Base-by-base conservation (phyloP, 30 jellyfish, hydroid and myxozoan species). In the Turritopsis dohrnii region DNA sequence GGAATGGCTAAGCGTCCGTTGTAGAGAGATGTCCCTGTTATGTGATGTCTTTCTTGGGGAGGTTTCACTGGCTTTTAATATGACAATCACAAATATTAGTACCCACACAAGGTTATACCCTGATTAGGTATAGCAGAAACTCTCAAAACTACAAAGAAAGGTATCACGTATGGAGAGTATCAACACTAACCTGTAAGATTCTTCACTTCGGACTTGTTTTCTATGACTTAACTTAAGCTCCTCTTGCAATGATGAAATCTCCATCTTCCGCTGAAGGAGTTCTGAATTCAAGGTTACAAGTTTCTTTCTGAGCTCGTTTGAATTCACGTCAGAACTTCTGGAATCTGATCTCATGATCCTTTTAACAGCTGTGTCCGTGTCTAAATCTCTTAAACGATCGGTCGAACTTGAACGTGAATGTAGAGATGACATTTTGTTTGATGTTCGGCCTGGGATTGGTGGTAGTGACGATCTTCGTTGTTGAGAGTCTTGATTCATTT, bases 181-280 rank as follows among this genome's bases (percentile, higher is more conserved):
- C 13, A 13, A 41, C 60, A 41, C 60, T 13, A 3, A 82, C 89
- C 74, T 65, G 89, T 82, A 71, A 23, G 86, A 29, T 41, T 82
- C 89, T 69, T 82, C 86, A 3, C 26, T 52, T 66, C 89, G 71
- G 7, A 3, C 89, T 66, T 82, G 72, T 65, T 71, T 82, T 82
- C 89, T 29, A 25, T 71, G 27, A 5, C 52, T 23, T 16, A 66
- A 18, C 29, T 66, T 71, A 72, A 82, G 31, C 29, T 82, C 89
- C 29, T 82, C 89, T 82, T 82, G 72, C 5, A 66, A 29, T 52
- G 53, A 28, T 0, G 53, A 27, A 25, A 82, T 21, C 66, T 66
- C 83, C 29, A 82, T 65, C 86, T 82, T 66, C 71, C 71, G 71
- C 52, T 82, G 26, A n/a, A 82, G 89, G 17, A 82, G 72, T 30